Conservation (phyloP, 2,888 invertebrate genomes). For the Drosophila colorata region DNA sequence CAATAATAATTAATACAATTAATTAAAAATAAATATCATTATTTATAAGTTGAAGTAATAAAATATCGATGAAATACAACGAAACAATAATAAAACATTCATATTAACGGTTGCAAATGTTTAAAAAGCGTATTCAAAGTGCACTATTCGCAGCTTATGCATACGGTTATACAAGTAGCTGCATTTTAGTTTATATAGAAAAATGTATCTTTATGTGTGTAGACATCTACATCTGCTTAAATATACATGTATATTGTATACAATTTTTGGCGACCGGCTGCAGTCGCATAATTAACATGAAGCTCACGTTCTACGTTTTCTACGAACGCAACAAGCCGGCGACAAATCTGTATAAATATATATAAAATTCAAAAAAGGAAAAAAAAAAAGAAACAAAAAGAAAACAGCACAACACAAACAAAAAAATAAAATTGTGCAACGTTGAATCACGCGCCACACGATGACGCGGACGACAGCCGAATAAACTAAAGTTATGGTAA, state of each 20-base stretch:
- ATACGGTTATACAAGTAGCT: slow-evolving; percentile 8
- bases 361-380: slow-evolving; percentile 11
- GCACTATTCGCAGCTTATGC: slow-evolving; percentile 23
- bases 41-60: no score
- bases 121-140: slow-evolving; percentile 1
- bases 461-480: slow-evolving; percentile 45
- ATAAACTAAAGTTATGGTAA: slow-evolving; percentile 42
- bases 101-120: background rate
- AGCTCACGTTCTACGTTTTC: slow-evolving; percentile 72
- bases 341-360: slow-evolving; percentile 45
- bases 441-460: slow-evolving; percentile 70
- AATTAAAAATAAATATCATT: no score
- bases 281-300: slow-evolving; percentile 62
- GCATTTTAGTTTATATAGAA: background rate
- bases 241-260: slow-evolving; percentile 12
- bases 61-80: no score
- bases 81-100: no score
- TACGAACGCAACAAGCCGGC: slow-evolving; percentile 51
- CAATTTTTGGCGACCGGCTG: slow-evolving; percentile 37
- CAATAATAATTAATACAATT: no score
- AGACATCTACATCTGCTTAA: background rate
- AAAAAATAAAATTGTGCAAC: slow-evolving; percentile 62
- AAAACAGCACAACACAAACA: no score
- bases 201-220: background rate
- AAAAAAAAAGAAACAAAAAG: slow-evolving; percentile 7